Percentiles rank a stretch among this genome's conserved stretches.
These are phyloP conservation scores for Gopherus evgoodei DNA, from an alignment of 2,113 vertebrate species.

Conservation along the genomic window DNA sequence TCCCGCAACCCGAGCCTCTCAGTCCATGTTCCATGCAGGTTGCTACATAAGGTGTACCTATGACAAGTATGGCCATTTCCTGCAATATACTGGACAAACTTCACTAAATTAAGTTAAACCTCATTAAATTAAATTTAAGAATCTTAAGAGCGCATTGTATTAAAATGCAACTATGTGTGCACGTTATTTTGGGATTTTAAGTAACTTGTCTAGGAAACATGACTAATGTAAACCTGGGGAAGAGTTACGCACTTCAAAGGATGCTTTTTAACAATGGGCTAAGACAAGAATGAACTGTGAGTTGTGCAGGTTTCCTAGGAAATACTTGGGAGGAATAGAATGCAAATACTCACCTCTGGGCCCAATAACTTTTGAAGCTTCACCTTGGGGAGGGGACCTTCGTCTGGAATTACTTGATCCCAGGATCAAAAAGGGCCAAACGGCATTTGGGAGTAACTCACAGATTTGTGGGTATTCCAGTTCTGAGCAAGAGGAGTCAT, in stretches of 20 bases:
- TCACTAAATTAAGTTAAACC: neutral
- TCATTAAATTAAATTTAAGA: too few relatives aligned
- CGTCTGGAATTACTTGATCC: neutral
- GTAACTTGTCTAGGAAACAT: neutral
- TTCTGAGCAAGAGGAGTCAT: neutral
- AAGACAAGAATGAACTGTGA: neutral
- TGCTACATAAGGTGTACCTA: neutral
- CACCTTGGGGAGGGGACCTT: neutral
- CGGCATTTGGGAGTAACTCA: neutral
- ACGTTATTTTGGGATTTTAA: neutral
- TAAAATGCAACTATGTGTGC: neutral
- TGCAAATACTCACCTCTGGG: neutral
- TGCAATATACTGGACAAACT: neutral
- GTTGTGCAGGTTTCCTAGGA: neutral
- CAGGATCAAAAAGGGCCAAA: neutral
- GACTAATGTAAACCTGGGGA: neutral
- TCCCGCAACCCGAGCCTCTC: neutral
- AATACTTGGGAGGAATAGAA: too few relatives aligned
- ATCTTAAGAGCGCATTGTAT: too few relatives aligned
- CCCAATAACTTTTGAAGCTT: neutral
- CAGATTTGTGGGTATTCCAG: neutral
- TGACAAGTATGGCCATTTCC: neutral
- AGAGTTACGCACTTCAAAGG: neutral
- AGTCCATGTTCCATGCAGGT: neutral
- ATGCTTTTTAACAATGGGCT: neutral